Percentiles rank a stretch among this genome's conserved stretches.
These are phyloP conservation scores for Danio kyathit DNA, from an alignment of 2,797 vertebrate species.

Conservation along the genomic window DNA sequence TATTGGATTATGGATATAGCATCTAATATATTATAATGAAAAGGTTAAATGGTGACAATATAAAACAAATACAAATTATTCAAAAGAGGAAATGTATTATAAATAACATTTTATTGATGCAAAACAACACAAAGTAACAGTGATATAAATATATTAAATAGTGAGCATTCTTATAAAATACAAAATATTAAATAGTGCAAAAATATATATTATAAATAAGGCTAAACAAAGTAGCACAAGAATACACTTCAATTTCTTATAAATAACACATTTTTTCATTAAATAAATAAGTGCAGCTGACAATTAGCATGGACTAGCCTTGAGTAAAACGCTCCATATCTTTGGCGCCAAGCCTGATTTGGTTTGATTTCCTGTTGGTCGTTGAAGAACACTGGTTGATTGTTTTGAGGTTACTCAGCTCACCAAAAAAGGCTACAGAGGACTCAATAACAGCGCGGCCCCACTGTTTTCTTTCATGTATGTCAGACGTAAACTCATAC, in stretches of 20 bases:
- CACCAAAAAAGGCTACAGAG: slow-evolving; percentile 60
- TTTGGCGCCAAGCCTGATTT: neutral
- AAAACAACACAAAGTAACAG: neutral
- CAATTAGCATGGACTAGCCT: neutral
- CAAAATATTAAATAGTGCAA: neutral
- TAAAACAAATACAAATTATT: neutral
- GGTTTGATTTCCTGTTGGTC: neutral
- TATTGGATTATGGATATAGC: too few relatives aligned
- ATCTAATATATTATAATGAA: too few relatives aligned
- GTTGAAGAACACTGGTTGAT: too few relatives aligned
- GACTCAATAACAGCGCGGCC: slow-evolving; percentile 61
- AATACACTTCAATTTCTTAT: neutral
- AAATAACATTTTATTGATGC: neutral
- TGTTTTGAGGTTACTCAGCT: slow-evolving; percentile 46
- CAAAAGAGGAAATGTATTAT: neutral
- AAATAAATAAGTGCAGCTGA: neutral
- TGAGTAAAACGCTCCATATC: neutral
- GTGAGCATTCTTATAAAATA: neutral
- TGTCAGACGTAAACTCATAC: neutral
- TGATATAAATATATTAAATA: neutral
- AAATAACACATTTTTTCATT: neutral
- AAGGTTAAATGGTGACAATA: slow-evolving; percentile 11
- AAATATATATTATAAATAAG: neutral
- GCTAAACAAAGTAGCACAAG: neutral
- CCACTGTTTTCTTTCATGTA: slow-evolving; percentile 68